phyloP scores from a whole-genome alignment of 2,888 invertebrate species.

The Lathronympha strigana region DNA sequence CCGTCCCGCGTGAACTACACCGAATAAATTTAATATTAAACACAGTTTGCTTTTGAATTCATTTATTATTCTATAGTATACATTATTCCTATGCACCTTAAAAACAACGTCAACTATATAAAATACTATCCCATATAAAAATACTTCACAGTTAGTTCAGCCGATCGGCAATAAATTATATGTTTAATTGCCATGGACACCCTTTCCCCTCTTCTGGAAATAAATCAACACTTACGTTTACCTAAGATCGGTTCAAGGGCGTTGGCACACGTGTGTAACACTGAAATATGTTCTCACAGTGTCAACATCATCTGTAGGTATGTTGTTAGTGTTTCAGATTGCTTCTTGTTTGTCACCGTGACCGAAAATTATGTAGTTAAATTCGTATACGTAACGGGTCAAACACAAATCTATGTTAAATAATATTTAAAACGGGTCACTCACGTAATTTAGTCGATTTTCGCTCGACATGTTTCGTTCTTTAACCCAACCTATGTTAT shows the following conservation, averaged over 20 bases:
- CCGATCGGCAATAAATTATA: conserved; percentile 51
- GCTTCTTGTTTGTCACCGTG: neutral
- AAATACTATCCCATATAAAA: neutral
- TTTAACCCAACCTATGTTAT: too few relatives aligned
- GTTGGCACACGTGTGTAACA: conserved; percentile 60
- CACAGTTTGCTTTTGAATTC: too few relatives aligned
- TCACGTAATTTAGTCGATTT: too few relatives aligned
- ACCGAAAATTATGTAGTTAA: neutral
- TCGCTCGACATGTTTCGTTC: too few relatives aligned
- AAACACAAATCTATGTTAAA: too few relatives aligned
- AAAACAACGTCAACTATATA: neutral
- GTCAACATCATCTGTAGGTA: conserved; percentile 7
- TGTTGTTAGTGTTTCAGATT: neutral
- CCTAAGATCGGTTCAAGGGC: conserved; percentile 59
- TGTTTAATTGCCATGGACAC: conserved; percentile 51
- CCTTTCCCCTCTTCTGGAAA: conserved; percentile 54
- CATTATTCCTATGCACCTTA: neutral
- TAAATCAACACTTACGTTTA: conserved; percentile 53
- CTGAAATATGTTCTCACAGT: conserved; percentile 25
- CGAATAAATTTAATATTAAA: too few relatives aligned
- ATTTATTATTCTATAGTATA: too few relatives aligned
- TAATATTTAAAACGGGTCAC: too few relatives aligned
- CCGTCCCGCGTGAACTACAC: too few relatives aligned
- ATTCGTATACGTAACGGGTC: too few relatives aligned
- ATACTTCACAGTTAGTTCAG: conserved; percentile 36